Conservation (phyloP, 2,113 vertebrate genomes). For the Ageneiosus marmoratus region DNA sequence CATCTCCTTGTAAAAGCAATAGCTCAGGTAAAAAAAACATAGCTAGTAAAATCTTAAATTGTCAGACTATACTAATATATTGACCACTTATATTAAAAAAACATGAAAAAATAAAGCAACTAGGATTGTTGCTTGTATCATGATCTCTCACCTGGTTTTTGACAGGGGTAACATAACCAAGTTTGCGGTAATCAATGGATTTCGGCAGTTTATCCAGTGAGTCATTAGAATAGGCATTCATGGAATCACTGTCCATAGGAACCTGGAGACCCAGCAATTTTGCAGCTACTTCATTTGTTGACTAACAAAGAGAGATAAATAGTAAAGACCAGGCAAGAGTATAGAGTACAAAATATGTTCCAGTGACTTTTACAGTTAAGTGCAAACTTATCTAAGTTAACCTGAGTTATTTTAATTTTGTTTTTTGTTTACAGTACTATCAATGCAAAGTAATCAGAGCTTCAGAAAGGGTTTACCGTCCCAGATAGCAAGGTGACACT, state of each 20-base stretch:
- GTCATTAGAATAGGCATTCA: constrained; percentile 70
- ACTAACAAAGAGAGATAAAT: constrained; percentile 68
- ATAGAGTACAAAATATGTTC: neutral
- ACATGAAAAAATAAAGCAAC: neutral
- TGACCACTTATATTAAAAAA: neutral
- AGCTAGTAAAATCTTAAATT: neutral
- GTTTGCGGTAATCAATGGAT: constrained; percentile 86
- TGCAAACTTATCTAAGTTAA: neutral
- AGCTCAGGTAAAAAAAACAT: neutral
- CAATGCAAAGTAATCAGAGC: too few relatives aligned
- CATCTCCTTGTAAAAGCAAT: constrained; percentile 22
- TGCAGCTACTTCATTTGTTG: constrained; percentile 83
- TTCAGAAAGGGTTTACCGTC: too few relatives aligned
- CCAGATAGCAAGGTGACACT: too few relatives aligned
- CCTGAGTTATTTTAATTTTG: neutral
- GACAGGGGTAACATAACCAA: constrained; percentile 85
- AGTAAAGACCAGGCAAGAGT: neutral
- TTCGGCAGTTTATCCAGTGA: constrained; percentile 73
- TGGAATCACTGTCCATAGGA: constrained; percentile 55
- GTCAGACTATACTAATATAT: neutral
- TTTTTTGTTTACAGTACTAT: neutral
- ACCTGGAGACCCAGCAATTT: constrained; percentile 83
- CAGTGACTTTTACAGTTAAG: neutral
- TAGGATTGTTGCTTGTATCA: neutral
- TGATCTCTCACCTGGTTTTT: constrained; percentile 85